Base-by-base conservation (phyloP, 1,140 invertebrate genomes). In the Sminthurides bifidus region DNA sequence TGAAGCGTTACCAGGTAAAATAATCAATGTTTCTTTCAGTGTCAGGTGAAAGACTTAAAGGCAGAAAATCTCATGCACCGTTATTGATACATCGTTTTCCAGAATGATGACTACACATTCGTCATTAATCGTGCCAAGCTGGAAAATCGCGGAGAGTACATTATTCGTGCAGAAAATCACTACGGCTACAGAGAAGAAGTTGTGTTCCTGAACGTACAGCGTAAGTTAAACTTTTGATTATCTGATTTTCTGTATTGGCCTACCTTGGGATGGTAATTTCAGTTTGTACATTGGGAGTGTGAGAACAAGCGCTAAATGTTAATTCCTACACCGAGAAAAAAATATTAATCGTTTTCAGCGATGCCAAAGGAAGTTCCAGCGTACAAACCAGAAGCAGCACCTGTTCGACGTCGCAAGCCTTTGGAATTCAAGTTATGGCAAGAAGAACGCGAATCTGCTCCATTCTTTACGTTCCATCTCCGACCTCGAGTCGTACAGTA, bases 401-500 rank as follows among this genome's bases (percentile, higher is more conserved):
- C 79, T 21, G 70, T 86, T 27, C 76, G 87, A 44, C 76, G 84
- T 64, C 78, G 88, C 65, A 84, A 89, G 71, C 79, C 85, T 1
- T 72, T 89, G n/a, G 79, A 80, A 2, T 87, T 85, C 70, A 85
- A 82, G 54, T 82, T 87, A 74, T 91, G 86, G 85, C 81, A 89
- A 73, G 87, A 92, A 71, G 84, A 84, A 63, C 82, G 81, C 67
- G 89, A 93, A 73, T 82, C 82, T 64, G 85, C 86, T 19, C 95
- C 95, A 44, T 83, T 79, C 68, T 98, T 98, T 74, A 95, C 90
- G 63, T 98, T 99, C 85, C 80, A 91, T 65, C 79, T 99, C 45
- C 81, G 96, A 71, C 92, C 93, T 68, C 86, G 96, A 71, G 85
- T 98, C 54, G 98, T 99, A 77, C 95, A 98, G 74, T 85, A 91